Evolutionary conservation across 2,888 invertebrate species (phyloP).

Genomic region (Helobdella robusta): DNA sequence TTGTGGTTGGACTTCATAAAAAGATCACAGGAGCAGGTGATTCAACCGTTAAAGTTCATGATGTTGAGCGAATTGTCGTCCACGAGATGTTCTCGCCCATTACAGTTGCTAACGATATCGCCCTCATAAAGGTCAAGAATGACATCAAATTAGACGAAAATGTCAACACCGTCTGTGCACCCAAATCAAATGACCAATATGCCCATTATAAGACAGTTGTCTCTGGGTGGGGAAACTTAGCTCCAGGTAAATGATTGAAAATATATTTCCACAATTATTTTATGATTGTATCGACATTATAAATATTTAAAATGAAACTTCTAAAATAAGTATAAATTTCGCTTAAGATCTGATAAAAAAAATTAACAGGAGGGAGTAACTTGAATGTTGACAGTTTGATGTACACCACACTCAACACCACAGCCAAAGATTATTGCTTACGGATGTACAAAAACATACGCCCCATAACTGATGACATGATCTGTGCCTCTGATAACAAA

Average conservation of each 20-base stretch:
- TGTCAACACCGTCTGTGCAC: slow-evolving; percentile 16
- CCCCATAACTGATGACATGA: slow-evolving; percentile 29
- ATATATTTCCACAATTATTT: too few relatives aligned
- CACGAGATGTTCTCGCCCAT: neutral
- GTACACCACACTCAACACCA: slow-evolving; percentile 28
- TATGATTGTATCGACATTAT: too few relatives aligned
- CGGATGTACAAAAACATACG: neutral
- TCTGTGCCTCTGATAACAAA: slow-evolving; percentile 27
- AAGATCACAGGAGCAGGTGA: neutral
- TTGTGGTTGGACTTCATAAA: slow-evolving; percentile 7
- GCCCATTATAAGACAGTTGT: slow-evolving; percentile 10
- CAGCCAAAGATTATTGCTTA: slow-evolving; percentile 27
- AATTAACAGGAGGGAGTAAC: too few relatives aligned
- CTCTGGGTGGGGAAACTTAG: slow-evolving; percentile 16
- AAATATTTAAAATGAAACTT: too few relatives aligned
- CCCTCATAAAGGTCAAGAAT: neutral
- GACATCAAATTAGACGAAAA: slow-evolving; percentile 11
- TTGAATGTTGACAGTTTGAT: too few relatives aligned
- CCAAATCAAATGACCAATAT: neutral
- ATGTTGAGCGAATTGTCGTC: neutral
- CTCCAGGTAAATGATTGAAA: too few relatives aligned
- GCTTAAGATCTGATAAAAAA: too few relatives aligned
- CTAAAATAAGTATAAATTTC: too few relatives aligned
- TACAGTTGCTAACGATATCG: neutral
- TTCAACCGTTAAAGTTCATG: neutral